These are phyloP conservation scores for Anas platyrhynchos DNA, from an alignment of 2,113 vertebrate species.

Conservation along the genomic window DNA sequence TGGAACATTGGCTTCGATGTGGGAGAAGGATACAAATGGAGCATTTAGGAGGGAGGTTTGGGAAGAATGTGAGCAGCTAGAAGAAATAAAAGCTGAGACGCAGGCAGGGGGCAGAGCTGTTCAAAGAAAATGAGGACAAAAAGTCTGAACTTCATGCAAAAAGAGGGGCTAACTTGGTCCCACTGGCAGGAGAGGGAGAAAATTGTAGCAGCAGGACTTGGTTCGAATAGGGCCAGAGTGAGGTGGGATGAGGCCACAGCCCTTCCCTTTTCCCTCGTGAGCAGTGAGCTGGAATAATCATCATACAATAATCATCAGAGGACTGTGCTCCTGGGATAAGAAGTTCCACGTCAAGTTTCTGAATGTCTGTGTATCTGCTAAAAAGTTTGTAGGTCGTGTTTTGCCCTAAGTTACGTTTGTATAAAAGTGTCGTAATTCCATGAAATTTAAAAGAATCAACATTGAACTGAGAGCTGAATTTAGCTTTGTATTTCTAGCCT, in stretches of 20 bases:
- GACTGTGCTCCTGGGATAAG: not conserved
- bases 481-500: slow-evolving; percentile 25
- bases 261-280: slow-evolving; percentile 3
- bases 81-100: slow-evolving; percentile 26
- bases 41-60: slow-evolving; percentile 26
- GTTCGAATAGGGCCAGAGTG: not conserved
- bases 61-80: not conserved
- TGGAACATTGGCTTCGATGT: slow-evolving; percentile 38
- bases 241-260: not conserved
- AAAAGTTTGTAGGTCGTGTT: not conserved
- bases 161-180: slow-evolving; percentile 16
- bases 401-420: not conserved
- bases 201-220: not conserved
- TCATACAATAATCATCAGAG: not conserved
- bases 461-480: not conserved
- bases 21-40: slow-evolving; percentile 39
- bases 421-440: not conserved
- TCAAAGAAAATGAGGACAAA: slow-evolving; percentile 60
- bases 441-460: not conserved
- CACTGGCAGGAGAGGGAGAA: not conserved
- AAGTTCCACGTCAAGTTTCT: not conserved
- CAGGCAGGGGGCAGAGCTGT: slow-evolving; percentile 69
- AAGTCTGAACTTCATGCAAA: slow-evolving; percentile 18
- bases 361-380: not conserved
- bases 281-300: slow-evolving; percentile 30